phyloP scores from a whole-genome alignment of 2,797 vertebrate species.

The Morelia viridis region DNA sequence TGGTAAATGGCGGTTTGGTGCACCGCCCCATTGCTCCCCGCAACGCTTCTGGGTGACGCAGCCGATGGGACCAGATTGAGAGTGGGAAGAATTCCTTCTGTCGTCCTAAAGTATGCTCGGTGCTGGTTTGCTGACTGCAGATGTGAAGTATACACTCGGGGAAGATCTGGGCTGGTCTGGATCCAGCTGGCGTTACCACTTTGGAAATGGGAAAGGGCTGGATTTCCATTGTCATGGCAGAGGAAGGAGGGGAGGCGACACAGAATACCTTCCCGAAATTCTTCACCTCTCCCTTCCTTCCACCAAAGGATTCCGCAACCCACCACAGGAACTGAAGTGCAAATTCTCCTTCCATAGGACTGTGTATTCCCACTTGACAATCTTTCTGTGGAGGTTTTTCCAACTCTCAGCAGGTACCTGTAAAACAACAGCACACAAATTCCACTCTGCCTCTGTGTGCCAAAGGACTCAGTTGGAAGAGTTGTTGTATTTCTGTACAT shows the following conservation, averaged over 20 bases:
- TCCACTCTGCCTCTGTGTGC: conserved; percentile 22
- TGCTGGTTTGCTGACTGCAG: not conserved
- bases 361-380: not conserved
- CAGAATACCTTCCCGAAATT: not conserved
- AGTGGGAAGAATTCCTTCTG: not conserved
- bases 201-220: not conserved
- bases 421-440: not conserved
- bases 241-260: not conserved
- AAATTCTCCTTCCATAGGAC: not conserved
- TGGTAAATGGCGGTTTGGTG: not conserved
- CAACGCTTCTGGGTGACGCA: no score
- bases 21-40: no score
- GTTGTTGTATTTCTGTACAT: conserved; percentile 73
- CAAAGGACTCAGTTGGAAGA: conserved; percentile 29
- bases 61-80: not conserved
- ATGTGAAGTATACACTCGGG: not conserved
- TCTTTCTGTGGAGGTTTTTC: rapidly evolving
- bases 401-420: not conserved
- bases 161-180: not conserved
- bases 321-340: not conserved
- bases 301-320: not conserved
- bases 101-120: not conserved
- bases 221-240: not conserved
- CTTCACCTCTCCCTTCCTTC: not conserved
- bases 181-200: not conserved